Evolutionary conservation across 2,113 vertebrate species (phyloP), one percentile per base, ranked within the genome.

Genomic region (Hippoglossus stenolepis): DNA sequence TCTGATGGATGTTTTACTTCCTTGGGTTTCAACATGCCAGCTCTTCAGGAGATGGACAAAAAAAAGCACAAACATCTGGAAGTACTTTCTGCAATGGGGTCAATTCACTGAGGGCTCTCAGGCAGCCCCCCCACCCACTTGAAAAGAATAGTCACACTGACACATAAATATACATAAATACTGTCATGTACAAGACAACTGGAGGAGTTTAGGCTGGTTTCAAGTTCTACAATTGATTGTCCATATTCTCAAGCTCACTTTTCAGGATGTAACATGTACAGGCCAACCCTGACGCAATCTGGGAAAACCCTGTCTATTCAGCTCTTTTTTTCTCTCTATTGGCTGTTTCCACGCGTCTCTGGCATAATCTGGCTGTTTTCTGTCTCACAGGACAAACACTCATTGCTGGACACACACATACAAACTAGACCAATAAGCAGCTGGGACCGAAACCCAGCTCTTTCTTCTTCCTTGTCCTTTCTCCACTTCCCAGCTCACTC

Each of bases 61-160:
- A 51, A 20, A 43, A 43, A 11, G 20, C 17, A 31, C 14, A 67
- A 51, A 63, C 90, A 93, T 90, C 90, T 93, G 91, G 86, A 92
- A 89, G 70, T 82, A 65, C 68, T 92, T 90, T 77, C 14, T 62
- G 40, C 56, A 75, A 63, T 35, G 65, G 73, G 77, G 79, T 88
- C 74, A 87, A 73, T 79, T 35, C 12, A n/a, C 58, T 21, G 40
- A 80, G 28, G 58, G 62, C 58, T 56, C 63, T 49, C 23, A 18
- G 20, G 31, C 64, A 31, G 66, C 54, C 11, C 5, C 54, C 82
- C 63, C 69, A 31, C 49, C 24, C 11, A 31, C 31, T 53, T 26
- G 14, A 60, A 35, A 35, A 61, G 18, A 73, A 66, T 6, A 61
- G 57, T 51, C 51, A 35, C 56, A 51, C 28, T 75, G 24, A 59